These are phyloP conservation scores for rabbit (Oryctolagus cuniculus) DNA, from an alignment of 2,113 vertebrate species.

Conservation along the genomic window mOryCun1.1 NC_091433.1:10180501-10181000, in stretches of 20 bases:
- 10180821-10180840: background rate
- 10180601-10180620: background rate
- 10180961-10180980: background rate
- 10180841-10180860: background rate
- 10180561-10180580: background rate
- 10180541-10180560: background rate
- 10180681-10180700: background rate
- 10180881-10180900: conserved; percentile 18
- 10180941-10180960: background rate
- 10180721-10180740: conserved; percentile 2
- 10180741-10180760: background rate
- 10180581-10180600: background rate
- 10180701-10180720: background rate
- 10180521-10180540: background rate
- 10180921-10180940: background rate
- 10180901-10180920: background rate
- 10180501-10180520: background rate
- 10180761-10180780: background rate
- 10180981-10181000: background rate
- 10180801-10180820: background rate
- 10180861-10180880: background rate
- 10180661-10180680: background rate
- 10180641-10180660: background rate
- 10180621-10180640: background rate
- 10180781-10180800: background rate